These are phyloP conservation scores for Hermatobates lingyangjiaoensis DNA, from an alignment of 1,140 invertebrate genomes.

Conservation along the genomic window DNA sequence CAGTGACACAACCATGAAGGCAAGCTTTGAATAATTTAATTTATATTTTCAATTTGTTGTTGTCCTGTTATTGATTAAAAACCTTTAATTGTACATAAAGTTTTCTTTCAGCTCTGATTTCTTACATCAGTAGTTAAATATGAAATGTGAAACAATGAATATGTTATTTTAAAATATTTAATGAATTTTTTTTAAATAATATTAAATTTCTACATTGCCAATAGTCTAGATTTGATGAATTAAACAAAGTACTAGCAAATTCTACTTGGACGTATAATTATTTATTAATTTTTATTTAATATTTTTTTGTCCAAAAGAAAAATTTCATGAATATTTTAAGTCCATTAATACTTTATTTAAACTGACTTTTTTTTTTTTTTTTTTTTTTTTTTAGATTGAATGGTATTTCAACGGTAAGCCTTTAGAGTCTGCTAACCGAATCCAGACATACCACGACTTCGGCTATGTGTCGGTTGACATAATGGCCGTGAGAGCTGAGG, in stretches of 20 bases:
- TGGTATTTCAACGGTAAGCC: conserved; percentile 82
- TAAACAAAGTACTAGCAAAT: not conserved
- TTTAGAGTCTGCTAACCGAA: conserved; percentile 63
- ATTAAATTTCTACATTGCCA: too few species aligned
- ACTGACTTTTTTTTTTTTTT: too few species aligned
- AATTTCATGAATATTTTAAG: too few species aligned
- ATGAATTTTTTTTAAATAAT: too few species aligned
- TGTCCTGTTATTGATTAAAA: too few species aligned
- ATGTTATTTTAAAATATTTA: not conserved
- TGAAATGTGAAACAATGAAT: not conserved
- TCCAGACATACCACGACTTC: conserved; percentile 86
- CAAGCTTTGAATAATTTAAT: conserved; percentile 12
- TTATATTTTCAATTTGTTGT: not conserved
- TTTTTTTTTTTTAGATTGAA: conserved; percentile 36
- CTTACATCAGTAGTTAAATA: not conserved
- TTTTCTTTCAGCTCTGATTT: too few species aligned
- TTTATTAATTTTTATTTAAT: conserved; percentile 2
- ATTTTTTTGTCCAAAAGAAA: not conserved
- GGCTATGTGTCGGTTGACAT: conserved; percentile 90
- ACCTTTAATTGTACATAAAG: too few species aligned
- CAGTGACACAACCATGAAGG: conserved; percentile 65
- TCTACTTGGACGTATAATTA: not conserved
- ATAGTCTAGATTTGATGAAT: too few species aligned
- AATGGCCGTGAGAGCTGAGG: conserved; percentile 63
- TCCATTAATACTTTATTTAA: too few species aligned